Conservation (phyloP, 2,113 vertebrate genomes). For the Pelobates fuscus region DNA sequence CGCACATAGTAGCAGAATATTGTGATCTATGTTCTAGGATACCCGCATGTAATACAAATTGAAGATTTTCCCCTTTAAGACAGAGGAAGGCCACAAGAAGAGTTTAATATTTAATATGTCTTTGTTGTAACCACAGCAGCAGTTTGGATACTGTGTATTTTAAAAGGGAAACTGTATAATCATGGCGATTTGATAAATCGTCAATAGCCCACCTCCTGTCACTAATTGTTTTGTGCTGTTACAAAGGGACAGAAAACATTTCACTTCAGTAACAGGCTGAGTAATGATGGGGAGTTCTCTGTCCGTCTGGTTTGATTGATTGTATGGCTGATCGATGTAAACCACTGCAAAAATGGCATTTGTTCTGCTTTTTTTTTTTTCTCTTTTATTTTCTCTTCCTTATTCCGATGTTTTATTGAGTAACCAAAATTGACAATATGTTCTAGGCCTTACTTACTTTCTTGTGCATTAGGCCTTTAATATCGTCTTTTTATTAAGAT, state of each 20-base stretch:
- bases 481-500: too few species aligned
- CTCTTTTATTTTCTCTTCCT: conserved; percentile 51
- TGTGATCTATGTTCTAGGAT: too few species aligned
- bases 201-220: conserved; percentile 68
- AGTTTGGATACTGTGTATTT: conserved; percentile 54
- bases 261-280: conserved; percentile 59
- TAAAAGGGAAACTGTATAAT: conserved; percentile 59
- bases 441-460: neutral
- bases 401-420: conserved; percentile 15
- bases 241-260: conserved; percentile 62
- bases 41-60: too few species aligned
- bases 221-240: conserved; percentile 64
- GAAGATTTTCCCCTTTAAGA: too few species aligned
- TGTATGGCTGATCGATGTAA: conserved; percentile 63
- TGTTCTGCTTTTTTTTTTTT: conserved; percentile 57
- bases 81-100: too few species aligned
- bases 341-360: conserved; percentile 64
- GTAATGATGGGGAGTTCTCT: conserved; percentile 63
- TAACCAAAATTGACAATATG: conserved; percentile 6
- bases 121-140: conserved; percentile 37
- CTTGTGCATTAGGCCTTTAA: neutral
- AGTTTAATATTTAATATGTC: too few species aligned
- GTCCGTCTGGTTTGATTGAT: conserved; percentile 72
- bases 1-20: too few species aligned
- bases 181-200: conserved; percentile 71